Evolutionary conservation across 2,888 invertebrate genomes (phyloP), one percentile per base, ranked within the genome.

Genomic region (Trimorus sp.): DNA sequence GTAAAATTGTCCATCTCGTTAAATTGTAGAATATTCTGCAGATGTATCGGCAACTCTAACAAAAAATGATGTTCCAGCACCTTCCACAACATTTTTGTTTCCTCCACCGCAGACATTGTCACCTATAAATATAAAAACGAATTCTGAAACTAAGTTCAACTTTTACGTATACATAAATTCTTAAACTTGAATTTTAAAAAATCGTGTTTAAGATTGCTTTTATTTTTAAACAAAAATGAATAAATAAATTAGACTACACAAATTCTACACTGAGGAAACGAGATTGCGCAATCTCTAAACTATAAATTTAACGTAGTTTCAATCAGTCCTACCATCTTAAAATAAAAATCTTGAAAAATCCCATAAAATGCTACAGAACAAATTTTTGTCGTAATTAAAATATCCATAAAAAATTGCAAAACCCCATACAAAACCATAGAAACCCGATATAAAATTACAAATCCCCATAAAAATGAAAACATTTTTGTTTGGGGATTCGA

Each of bases 81-180:
- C 26, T 26, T 26, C 26, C 26, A 26, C 26, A 26, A 26, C 26
- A 26, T 26, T 1, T 26, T 26, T 12, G 1, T n/a, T 12, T 45
- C 9, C 1, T 26, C 26, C 26, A 4, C 26, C 26, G 4, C 26
- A 26, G 26, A 3, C 26, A 26, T 26, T 26, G 1, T 45, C 3
- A 9, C 6, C 45, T 45, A n/a, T 12, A 45, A 45, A 45, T n/a
- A 45, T 12, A 45, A 45, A 45, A 45, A 45, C n/a, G 6, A 2
- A 26, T 45, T 45, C 45, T 45, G 45, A 45, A n/a, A 45, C 45
- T 45, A 45, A 45, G n/a, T 45, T 45, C 45, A 45, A 45, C 9
- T 3, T 45, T 45, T 45, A 45, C 45, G 1, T 45, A 3, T 45
- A 45, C 3, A 45, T 45, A 45, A 9, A 6, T 45, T 45, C 45